Percentiles rank a stretch among this genome's conserved stretches.
phyloP scores from a whole-genome alignment of 2,888 invertebrate species.

The Noctua comes region DNA sequence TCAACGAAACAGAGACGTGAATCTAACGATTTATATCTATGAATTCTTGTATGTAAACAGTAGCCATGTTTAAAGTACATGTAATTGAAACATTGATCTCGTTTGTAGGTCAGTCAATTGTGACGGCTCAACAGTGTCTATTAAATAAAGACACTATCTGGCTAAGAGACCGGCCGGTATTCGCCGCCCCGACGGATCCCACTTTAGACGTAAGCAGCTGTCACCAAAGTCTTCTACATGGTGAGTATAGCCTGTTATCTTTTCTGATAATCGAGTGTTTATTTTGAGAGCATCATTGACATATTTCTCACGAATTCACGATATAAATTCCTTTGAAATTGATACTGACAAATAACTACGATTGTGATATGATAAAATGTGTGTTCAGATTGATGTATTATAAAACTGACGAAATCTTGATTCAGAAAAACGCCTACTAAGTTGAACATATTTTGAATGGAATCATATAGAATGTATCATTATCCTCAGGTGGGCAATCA shows the following conservation, averaged over 20 bases:
- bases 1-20: neutral
- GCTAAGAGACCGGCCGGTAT: constrained; percentile 86
- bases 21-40: neutral
- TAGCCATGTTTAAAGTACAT: constrained; percentile 56
- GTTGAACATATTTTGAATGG: constrained; percentile 1
- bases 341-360: constrained; percentile 29
- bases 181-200: constrained; percentile 82
- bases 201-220: constrained; percentile 84
- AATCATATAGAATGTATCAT: constrained; percentile 38
- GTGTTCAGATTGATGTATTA: constrained; percentile 19
- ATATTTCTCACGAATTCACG: constrained; percentile 77
- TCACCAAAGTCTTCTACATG: constrained; percentile 87
- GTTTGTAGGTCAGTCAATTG: constrained; percentile 88
- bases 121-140: constrained; percentile 88
- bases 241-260: constrained; percentile 75
- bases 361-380: constrained; percentile 48
- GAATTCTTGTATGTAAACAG: constrained; percentile 59
- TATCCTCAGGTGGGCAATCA: constrained; percentile 84
- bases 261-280: constrained; percentile 61
- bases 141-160: constrained; percentile 89
- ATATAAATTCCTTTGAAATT: constrained; percentile 52
- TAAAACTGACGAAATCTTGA: constrained; percentile 20
- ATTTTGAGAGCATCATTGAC: constrained; percentile 65
- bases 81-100: constrained; percentile 82
- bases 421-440: neutral